phyloP scores from a whole-genome alignment of 2,797 vertebrate genomes.

The Malacoctenus gilli region DNA sequence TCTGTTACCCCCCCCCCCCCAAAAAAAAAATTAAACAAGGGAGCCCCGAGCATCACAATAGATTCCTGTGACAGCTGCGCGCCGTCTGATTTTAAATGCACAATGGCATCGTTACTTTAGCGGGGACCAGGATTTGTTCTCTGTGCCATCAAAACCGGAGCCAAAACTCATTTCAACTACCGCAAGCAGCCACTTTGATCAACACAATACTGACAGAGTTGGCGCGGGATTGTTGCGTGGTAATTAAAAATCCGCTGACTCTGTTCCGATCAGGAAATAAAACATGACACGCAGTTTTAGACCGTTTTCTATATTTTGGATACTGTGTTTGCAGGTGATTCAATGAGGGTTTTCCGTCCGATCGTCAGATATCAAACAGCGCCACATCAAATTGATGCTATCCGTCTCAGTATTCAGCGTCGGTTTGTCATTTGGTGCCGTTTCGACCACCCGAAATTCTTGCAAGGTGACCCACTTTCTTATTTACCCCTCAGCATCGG shows the following conservation, averaged over 20 bases:
- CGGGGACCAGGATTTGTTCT: conserved; percentile 8
- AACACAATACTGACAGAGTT: conserved; percentile 4
- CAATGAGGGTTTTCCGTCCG: too few species aligned
- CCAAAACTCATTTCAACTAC: conserved; percentile 22
- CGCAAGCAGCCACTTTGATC: conserved; percentile 16
- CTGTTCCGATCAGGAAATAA: background rate
- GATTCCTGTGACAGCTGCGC: conserved; percentile 23
- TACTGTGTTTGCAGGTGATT: background rate
- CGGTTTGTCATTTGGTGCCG: conserved; percentile 24
- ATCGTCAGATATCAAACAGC: too few species aligned
- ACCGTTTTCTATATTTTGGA: too few species aligned
- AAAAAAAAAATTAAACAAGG: conserved; percentile 3
- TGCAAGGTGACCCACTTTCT: background rate
- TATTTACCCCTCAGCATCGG: conserved; percentile 11
- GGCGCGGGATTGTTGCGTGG: background rate
- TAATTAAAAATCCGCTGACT: background rate
- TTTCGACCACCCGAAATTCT: too few species aligned
- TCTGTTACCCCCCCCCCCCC: background rate
- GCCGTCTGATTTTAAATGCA: conserved; percentile 17
- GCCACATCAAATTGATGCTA: too few species aligned
- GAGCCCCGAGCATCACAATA: conserved; percentile 18
- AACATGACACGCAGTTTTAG: too few species aligned
- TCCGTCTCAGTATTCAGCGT: too few species aligned
- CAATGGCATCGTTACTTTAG: conserved; percentile 9
- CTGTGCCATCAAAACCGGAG: conserved; percentile 23